Conservation (phyloP, 2,797 vertebrate species). For the Fratercula arctica region DNA sequence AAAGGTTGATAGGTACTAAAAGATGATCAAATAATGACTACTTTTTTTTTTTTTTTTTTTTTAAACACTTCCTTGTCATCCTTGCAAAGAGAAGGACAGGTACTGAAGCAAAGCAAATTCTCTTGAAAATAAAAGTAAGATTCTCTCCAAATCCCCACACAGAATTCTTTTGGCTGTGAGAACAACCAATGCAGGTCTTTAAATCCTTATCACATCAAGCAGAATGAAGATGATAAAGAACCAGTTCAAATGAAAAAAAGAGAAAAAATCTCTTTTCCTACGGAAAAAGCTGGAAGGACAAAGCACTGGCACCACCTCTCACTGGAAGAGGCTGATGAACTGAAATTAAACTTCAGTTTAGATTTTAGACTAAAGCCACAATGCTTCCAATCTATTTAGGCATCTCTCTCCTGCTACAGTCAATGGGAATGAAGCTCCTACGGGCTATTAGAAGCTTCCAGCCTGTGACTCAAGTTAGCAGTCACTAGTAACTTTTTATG, state of each 20-base stretch:
- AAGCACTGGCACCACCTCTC: not conserved
- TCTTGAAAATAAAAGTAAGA: not conserved
- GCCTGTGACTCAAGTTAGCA: not conserved
- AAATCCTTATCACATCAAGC: not conserved
- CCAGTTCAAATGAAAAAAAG: not conserved
- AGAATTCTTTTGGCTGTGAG: not conserved
- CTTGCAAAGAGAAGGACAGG: not conserved
- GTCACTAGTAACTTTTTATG: not conserved
- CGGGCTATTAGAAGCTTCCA: not conserved
- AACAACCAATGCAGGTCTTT: not conserved
- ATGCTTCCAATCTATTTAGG: not conserved
- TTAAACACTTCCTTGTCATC: not conserved
- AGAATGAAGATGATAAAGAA: not conserved
- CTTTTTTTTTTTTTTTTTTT: not conserved
- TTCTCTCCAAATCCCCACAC: not conserved
- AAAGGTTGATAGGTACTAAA: not conserved
- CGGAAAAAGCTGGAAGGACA: not conserved
- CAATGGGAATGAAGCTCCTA: not conserved
- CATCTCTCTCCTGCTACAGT: not conserved
- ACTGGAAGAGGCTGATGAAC: not conserved
- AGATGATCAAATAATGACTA: not conserved
- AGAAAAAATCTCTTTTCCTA: not conserved
- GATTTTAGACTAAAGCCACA: not conserved
- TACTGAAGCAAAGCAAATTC: not conserved
- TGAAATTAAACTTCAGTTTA: not conserved